Evolutionary conservation across 2,888 invertebrate genomes (phyloP), one percentile per base, ranked within the genome.

Genomic region (Leucozona laternaria): DNA sequence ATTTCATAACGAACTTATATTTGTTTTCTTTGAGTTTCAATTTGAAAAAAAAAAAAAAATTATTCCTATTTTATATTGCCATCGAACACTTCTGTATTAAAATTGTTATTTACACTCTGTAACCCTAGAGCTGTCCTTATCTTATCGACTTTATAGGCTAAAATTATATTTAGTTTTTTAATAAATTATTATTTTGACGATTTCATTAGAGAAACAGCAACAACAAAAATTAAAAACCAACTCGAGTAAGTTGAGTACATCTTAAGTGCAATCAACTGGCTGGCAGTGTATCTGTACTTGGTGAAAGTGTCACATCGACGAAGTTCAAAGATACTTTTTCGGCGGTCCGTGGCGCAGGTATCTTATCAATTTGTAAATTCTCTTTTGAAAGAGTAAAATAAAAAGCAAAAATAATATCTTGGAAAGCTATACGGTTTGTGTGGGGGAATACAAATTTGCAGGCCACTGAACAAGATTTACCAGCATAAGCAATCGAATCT

Each of bases 241-340:
- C 53, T 37, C 37, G 25, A 22, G 37, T 37, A n/a, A 68, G 37
- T 15, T 50, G 8, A 34, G 68, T 50, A 37, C 34, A 68, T 53
- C 53, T 53, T 8, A 37, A 37, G 68, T 68, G 34, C 37, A 53
- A 66, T 66, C 66, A 66, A 68, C 37, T 37, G 53, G 31, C 7
- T 66, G 66, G 8, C 48, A 68, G 68, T 68, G 53, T 68, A 40
- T 53, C 53, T 22, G 68, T 37, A 25, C 68, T 48, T 53, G 68
- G 53, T 53, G 68, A 68, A 68, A 68, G 68, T 68, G 53, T 68
- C 68, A 68, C 68, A 66, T 66, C 66, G 48, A 40, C 58, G 37
- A 60, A 37, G 45, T 43, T n/a, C 28, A 53, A 28, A 53, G 25
- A 45, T 43, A 64, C 62, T 43, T 43, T n/a, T n/a, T n/a, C n/a